phyloP scores from a whole-genome alignment of 2,888 invertebrate genomes.

The Boloria selene region DNA sequence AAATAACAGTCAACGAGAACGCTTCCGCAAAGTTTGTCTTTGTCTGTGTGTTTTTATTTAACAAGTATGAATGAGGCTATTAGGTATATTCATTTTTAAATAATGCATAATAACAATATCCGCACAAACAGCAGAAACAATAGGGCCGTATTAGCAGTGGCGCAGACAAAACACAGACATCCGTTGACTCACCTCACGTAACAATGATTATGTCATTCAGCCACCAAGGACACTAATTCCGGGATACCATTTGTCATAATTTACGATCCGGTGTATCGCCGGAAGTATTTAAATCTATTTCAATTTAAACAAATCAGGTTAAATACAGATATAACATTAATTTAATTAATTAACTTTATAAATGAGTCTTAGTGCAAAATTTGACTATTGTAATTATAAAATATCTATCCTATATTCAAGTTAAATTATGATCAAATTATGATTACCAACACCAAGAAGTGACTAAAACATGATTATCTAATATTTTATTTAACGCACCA shows the following conservation, averaged over 20 bases:
- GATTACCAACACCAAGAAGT: no score
- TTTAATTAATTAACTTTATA: neutral
- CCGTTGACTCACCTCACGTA: conserved; percentile 52
- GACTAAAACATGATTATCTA: no score
- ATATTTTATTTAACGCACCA: no score
- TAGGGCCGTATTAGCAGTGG: conserved; percentile 40
- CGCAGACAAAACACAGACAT: conserved; percentile 51
- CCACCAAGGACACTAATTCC: conserved; percentile 54
- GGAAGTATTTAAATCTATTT: conserved; percentile 33
- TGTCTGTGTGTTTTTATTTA: no score
- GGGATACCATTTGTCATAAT: conserved; percentile 22
- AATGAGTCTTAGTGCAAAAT: neutral
- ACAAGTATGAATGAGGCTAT: no score
- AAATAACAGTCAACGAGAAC: neutral
- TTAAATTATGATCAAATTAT: no score
- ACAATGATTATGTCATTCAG: conserved; percentile 49
- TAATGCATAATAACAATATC: neutral
- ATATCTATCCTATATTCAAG: no score
- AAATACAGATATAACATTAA: neutral
- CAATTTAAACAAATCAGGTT: conserved; percentile 5
- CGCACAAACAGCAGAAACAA: conserved; percentile 36
- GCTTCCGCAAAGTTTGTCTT: conserved; percentile 18
- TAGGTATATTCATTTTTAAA: neutral
- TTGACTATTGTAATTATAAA: no score
- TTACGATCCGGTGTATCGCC: conserved; percentile 15